phyloP scores from a whole-genome alignment of 2,797 vertebrate genomes.

The Coracias cyanogaster region DNA sequence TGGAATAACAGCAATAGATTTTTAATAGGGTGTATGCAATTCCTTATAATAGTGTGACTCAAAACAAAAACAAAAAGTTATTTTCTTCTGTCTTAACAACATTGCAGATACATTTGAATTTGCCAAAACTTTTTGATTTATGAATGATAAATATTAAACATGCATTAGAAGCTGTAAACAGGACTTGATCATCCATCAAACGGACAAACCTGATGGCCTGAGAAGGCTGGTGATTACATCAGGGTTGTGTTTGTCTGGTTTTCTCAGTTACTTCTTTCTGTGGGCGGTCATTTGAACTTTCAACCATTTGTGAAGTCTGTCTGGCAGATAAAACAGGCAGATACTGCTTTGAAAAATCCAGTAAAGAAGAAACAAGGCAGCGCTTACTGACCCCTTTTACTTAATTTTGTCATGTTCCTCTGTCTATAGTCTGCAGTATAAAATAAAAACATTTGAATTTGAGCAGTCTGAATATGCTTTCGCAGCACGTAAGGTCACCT shows the following conservation, averaged over 20 bases:
- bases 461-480: not conserved
- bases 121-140: not conserved
- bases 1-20: not conserved
- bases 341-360: not conserved
- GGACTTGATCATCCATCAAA: not conserved
- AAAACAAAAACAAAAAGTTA: not conserved
- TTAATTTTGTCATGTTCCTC: not conserved
- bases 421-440: not conserved
- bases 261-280: not conserved
- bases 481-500: fast-evolving
- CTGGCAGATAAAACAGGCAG: not conserved
- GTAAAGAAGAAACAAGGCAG: not conserved
- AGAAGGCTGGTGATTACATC: not conserved
- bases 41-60: not conserved
- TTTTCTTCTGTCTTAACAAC: not conserved
- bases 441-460: not conserved
- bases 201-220: not conserved
- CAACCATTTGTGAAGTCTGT: not conserved
- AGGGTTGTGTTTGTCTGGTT: not conserved
- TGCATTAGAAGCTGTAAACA: not conserved
- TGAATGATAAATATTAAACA: not conserved
- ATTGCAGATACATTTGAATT: not conserved
- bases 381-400: not conserved
- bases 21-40: not conserved
- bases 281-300: not conserved